These are phyloP conservation scores for Cheilosia impressa DNA, from an alignment of 2,888 invertebrate species.

Conservation along the genomic window DNA sequence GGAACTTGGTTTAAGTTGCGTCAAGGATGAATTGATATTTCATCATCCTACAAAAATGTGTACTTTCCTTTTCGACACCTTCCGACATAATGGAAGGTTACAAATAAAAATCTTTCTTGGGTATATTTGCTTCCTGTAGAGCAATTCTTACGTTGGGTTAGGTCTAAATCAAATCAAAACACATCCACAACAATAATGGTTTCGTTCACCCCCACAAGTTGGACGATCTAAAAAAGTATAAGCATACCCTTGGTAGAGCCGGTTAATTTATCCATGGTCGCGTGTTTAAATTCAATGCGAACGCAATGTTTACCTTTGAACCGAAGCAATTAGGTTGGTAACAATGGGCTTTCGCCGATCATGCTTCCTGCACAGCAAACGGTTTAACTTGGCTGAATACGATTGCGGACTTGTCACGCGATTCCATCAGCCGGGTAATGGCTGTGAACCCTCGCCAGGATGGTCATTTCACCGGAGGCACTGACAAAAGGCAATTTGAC, in stretches of 20 bases:
- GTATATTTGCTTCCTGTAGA: too few relatives aligned
- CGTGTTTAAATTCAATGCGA: conserved; percentile 61
- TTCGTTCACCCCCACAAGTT: too few relatives aligned
- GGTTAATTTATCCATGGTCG: neutral
- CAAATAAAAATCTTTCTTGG: too few relatives aligned
- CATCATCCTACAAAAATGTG: too few relatives aligned
- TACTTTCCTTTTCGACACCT: too few relatives aligned
- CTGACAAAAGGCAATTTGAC: conserved; percentile 54
- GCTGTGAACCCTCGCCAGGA: conserved; percentile 31
- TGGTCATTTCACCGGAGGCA: conserved; percentile 51
- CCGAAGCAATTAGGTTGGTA: conserved; percentile 65
- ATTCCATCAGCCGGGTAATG: conserved; percentile 48
- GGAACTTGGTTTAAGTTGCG: conserved; percentile 43
- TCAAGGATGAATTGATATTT: too few relatives aligned
- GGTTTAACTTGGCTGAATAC: conserved; percentile 62
- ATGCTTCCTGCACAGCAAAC: conserved; percentile 39
- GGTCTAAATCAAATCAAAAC: too few relatives aligned
- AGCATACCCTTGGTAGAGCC: too few relatives aligned
- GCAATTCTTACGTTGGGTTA: too few relatives aligned
- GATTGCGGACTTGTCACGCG: conserved; percentile 71
- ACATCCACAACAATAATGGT: too few relatives aligned
- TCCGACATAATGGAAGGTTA: too few relatives aligned
- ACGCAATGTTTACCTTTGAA: conserved; percentile 66
- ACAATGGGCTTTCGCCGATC: conserved; percentile 46
- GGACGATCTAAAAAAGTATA: too few relatives aligned